Percentiles rank a stretch among this genome's conserved stretches.
phyloP scores from a whole-genome alignment of 2,113 vertebrate genomes.

The Camarhynchus parvulus region DNA sequence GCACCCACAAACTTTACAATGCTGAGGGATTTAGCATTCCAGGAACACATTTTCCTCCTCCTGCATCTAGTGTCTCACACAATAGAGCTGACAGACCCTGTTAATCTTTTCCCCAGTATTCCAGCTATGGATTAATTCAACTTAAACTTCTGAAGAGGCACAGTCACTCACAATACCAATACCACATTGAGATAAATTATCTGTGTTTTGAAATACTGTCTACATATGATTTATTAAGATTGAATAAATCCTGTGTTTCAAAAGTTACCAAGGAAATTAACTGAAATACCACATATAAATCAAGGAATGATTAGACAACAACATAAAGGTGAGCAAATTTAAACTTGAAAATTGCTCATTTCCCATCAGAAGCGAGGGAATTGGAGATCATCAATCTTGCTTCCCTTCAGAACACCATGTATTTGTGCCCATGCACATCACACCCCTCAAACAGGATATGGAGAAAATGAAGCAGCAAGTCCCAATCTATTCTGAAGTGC shows the following conservation, averaged over 20 bases:
- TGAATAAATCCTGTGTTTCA: not conserved
- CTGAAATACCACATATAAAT: not conserved
- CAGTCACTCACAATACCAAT: not conserved
- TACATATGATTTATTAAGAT: not conserved
- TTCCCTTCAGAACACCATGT: not conserved
- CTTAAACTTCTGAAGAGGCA: not conserved
- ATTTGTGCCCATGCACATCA: not conserved
- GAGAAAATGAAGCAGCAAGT: not conserved
- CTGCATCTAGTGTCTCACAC: accelerated
- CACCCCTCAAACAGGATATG: not conserved
- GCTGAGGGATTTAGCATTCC: not conserved
- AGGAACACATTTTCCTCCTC: not conserved
- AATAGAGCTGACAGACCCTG: accelerated
- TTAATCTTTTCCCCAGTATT: not conserved
- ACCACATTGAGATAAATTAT: accelerated
- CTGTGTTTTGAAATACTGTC: not conserved
- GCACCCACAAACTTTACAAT: not conserved
- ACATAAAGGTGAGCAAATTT: not conserved
- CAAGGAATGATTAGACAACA: not conserved
- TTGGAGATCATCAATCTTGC: not conserved
- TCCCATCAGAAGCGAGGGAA: not conserved
- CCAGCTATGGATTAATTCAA: not conserved
- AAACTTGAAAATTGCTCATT: not conserved
- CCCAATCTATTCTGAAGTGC: not conserved
- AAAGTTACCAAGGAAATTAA: not conserved